phyloP scores from a whole-genome alignment of 1,140 invertebrate genomes.

The Rhagoletis pomonella region DNA sequence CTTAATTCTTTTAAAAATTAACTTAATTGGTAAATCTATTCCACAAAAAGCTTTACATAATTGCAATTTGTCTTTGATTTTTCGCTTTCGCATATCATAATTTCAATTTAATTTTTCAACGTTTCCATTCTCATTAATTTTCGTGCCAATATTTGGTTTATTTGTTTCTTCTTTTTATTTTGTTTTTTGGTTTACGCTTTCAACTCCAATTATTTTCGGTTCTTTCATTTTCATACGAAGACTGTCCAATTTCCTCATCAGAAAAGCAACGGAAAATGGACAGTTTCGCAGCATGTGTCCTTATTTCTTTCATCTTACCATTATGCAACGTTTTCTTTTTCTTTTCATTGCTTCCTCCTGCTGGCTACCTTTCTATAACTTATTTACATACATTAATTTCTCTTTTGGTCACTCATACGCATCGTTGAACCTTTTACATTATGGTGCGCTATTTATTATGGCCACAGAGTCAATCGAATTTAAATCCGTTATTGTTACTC shows the following conservation, averaged over 20 bases:
- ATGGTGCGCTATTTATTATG: background rate
- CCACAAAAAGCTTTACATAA: too few species aligned
- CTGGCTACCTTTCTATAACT: background rate
- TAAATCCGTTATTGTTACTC: conserved; percentile 11
- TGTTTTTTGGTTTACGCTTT: too few species aligned
- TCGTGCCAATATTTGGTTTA: too few species aligned
- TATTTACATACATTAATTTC: background rate
- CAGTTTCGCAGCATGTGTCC: background rate
- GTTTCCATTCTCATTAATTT: background rate
- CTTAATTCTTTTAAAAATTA: too few species aligned
- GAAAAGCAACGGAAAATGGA: background rate
- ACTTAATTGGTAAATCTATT: too few species aligned
- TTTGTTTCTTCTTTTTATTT: background rate
- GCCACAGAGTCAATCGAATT: conserved; percentile 29
- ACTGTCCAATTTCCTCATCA: conserved; percentile 28
- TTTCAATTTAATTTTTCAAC: conserved; percentile 3
- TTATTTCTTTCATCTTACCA: background rate
- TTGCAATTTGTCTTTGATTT: too few species aligned
- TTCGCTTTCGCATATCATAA: too few species aligned
- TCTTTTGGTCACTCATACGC: conserved; percentile 42
- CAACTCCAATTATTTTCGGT: conserved; percentile 2
- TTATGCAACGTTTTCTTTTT: background rate
- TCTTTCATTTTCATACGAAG: background rate
- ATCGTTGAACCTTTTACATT: conserved; percentile 11
- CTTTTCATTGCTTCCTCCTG: background rate